These are phyloP conservation scores for Cryptomyrus ogoouensis DNA, from an alignment of 2,113 vertebrate genomes.

Conservation along the genomic window DNA sequence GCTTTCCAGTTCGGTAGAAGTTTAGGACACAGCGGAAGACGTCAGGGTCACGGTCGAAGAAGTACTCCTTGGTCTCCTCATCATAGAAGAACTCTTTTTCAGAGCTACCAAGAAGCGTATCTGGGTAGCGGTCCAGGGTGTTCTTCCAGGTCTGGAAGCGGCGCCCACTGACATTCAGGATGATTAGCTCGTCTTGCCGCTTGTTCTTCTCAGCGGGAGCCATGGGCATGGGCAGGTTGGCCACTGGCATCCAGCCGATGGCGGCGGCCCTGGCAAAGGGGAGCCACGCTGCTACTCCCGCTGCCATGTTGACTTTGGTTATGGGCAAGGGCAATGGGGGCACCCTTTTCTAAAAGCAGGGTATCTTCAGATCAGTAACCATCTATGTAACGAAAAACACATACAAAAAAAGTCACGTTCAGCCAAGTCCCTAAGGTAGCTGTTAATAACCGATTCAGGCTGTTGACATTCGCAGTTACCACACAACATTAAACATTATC, in stretches of 20 bases:
- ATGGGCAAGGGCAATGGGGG: constrained; percentile 48
- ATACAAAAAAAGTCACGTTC: not conserved
- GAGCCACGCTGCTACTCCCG: constrained; percentile 96
- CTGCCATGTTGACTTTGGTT: constrained; percentile 81
- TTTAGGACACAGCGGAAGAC: constrained; percentile 92
- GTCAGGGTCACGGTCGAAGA: constrained; percentile 94
- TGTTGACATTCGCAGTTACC: not conserved
- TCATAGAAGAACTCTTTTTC: constrained; percentile 99
- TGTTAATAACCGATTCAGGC: not conserved
- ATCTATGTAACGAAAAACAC: constrained; percentile 55
- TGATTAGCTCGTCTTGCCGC: constrained; percentile 83
- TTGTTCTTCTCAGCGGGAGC: constrained; percentile 87
- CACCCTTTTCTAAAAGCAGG: constrained; percentile 60
- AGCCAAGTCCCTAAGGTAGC: not conserved
- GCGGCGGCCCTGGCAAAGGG: constrained; percentile 94
- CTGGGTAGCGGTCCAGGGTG: constrained; percentile 92
- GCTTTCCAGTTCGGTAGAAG: constrained; percentile 96
- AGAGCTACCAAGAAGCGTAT: constrained; percentile 93
- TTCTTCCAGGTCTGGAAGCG: constrained; percentile 96
- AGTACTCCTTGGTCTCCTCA: constrained; percentile 96
- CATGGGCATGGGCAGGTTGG: constrained; percentile 94
- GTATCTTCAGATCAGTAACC: constrained; percentile 67
- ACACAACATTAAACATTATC: constrained; percentile 12
- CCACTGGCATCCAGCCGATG: constrained; percentile 99
- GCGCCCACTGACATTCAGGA: constrained; percentile 92